Evolutionary conservation across 2,797 vertebrate species (phyloP), one percentile per base, ranked within the genome.

Genomic region (Stomatorhinus walkeri): DNA sequence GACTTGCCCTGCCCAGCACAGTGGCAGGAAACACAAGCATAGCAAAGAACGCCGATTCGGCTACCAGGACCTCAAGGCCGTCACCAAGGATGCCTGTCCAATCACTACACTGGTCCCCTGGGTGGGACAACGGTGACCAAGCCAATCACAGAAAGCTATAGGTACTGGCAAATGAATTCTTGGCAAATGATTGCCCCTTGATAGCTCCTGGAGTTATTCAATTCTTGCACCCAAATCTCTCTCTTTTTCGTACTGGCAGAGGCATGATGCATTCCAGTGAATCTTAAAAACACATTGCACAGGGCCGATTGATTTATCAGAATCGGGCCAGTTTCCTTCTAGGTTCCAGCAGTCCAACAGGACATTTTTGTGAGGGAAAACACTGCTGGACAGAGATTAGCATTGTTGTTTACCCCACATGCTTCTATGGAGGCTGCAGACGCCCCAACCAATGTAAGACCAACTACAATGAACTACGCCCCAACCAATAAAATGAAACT

Each of bases 181-280:
- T 81, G 36, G 76, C 76, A 81, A 81, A 81, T 46, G 32, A 79
- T 81, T 81, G 76, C 36, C 76, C 85, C 48, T 54, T 54, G 84
- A 8, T 85, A 54, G 84, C 84, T 54, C 22, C 14, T 12, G 12
- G 84, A 52, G 84, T 32, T 32, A 19, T 85, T 49, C 51, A 59
- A 36, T 87, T 36, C 61, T 6, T 81, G 16, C 40, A 3, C 61
- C 36, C 12, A 28, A 24, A 64, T 24, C 40, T 9, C 76, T 81
- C 36, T n/a, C 76, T 81, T 46, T 40, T 81, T 81, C 16, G 2
- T 46, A 51, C 43, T 49, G 40, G 59, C n/a, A 87, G 87, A 32
- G 22, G 43, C 40, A 14, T 56, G 19, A 87, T 56, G 19, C 59
- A 40, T 59, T 59, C 85, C 85, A 87, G 43, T 16, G 6, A 51